Base-by-base conservation (phyloP, 2,113 vertebrate genomes). In the Peromyscus leucopus region DNA sequence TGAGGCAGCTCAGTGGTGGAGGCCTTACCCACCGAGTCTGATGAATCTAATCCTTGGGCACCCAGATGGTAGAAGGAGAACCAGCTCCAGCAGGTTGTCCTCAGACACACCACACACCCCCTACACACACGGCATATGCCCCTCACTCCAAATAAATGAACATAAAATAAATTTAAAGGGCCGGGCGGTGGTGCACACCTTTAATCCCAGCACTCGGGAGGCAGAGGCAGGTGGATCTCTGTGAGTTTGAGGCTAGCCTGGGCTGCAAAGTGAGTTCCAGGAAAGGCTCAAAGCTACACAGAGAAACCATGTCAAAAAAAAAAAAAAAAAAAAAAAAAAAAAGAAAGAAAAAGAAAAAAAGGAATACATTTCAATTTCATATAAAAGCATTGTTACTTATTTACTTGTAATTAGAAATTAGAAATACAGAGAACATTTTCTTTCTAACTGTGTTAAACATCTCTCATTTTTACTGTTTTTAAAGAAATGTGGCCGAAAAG, bases 401-500 rank as follows among this genome's bases (percentile, higher is more conserved):
- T 91, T 75, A 69, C 17, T 59, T 46, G 24, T 63, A 88, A 31
- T 36, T 91, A 91, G 86, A 91, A 88, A 31, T 36, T 91, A 91
- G 86, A 91, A 94, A 57, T 74, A 93, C 1, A 94, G 17, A 69
- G 89, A 72, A 88, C 15, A 31, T 48, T 91, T 89, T 88, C 55
- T 55, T 79, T 65, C 7, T 80, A 67, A 80, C 13, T 71, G 9
- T 93, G 84, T 89, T 82, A 86, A 76, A 67, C 11, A 31, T 46
- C 59, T 65, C 83, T 67, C 83, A 83, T 91, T 90, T 90, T 85
- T 48, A 83, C 59, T 89, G 24, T 28, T 96, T 94, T 74, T 61
- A 17, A 83, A 85, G 46, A 83, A 88, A 28, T 1, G 86, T 72
- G 69, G 86, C 67, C 39, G 7, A 74, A 80, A 31, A 61, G 80